Percentiles rank a stretch among this genome's conserved stretches.
Conservation (phyloP, 2,888 invertebrate species). For the Willowsia nigromaculata region DNA sequence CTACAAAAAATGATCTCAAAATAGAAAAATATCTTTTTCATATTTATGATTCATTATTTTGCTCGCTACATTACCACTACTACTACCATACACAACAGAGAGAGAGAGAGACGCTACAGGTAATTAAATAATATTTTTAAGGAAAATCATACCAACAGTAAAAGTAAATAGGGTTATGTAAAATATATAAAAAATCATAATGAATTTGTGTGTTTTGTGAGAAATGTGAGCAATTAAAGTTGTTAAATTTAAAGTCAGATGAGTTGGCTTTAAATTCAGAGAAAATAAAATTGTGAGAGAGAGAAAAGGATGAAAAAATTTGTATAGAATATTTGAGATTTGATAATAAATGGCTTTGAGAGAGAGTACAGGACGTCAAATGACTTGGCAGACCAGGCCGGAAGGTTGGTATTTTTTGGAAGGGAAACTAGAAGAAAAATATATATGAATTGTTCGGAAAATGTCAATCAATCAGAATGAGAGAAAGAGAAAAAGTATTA, state of each 20-base stretch:
- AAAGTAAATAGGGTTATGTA: neutral
- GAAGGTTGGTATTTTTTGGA: neutral
- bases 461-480: neutral
- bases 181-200: no score
- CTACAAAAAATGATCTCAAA: neutral
- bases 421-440: no score
- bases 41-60: no score
- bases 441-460: neutral
- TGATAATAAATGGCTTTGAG: neutral
- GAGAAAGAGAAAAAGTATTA: neutral
- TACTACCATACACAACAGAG: slow-evolving; percentile 34
- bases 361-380: neutral
- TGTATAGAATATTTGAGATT: neutral
- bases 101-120: neutral
- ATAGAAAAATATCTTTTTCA: no score
- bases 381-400: neutral
- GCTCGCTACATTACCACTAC: slow-evolving; percentile 41
- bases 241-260: neutral
- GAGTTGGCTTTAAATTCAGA: no score
- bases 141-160: no score
- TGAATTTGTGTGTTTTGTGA: neutral
- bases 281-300: neutral
- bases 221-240: neutral
- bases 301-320: neutral
- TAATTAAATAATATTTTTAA: neutral